phyloP scores from a whole-genome alignment of 2,888 invertebrate species.

The Philereme transversata region DNA sequence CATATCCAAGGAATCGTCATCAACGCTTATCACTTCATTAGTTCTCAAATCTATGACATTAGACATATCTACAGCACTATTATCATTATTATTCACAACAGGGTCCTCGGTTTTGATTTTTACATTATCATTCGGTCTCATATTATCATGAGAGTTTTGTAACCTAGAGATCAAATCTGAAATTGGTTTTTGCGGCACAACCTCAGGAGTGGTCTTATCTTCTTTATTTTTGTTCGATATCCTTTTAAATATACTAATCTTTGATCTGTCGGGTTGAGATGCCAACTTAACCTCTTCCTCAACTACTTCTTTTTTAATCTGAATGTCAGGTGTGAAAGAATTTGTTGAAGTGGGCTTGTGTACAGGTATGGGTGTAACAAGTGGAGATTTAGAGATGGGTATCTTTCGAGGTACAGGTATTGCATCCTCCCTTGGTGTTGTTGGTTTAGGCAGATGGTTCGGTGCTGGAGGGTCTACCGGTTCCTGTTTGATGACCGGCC shows the following conservation, averaged over 20 bases:
- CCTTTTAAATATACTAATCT: conserved; percentile 94
- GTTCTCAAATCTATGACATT: conserved; percentile 77
- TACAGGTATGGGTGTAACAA: conserved; percentile 66
- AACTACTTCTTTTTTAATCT: conserved; percentile 79
- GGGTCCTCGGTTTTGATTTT: conserved; percentile 68
- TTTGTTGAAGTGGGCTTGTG: conserved; percentile 55
- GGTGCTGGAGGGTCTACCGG: conserved; percentile 58
- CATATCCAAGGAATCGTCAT: conserved; percentile 75
- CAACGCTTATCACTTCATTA: conserved; percentile 78
- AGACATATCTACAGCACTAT: conserved; percentile 78
- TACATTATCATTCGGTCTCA: conserved; percentile 57
- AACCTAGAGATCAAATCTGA: conserved; percentile 78
- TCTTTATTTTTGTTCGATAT: conserved; percentile 90
- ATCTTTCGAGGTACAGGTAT: conserved; percentile 79
- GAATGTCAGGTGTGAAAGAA: conserved; percentile 64
- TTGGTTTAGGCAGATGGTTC: conserved; percentile 43
- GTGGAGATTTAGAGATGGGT: conserved; percentile 78
- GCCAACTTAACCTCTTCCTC: conserved; percentile 86
- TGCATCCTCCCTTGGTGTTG: conserved; percentile 61
- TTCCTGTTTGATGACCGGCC: conserved; percentile 71
- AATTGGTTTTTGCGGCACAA: conserved; percentile 69
- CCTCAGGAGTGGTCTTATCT: conserved; percentile 78
- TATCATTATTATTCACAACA: conserved; percentile 79
- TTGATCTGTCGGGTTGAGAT: conserved; percentile 92
- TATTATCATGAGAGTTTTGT: conserved; percentile 65